Conservation (phyloP, 2,888 invertebrate genomes). For the Palloptera scutellata region DNA sequence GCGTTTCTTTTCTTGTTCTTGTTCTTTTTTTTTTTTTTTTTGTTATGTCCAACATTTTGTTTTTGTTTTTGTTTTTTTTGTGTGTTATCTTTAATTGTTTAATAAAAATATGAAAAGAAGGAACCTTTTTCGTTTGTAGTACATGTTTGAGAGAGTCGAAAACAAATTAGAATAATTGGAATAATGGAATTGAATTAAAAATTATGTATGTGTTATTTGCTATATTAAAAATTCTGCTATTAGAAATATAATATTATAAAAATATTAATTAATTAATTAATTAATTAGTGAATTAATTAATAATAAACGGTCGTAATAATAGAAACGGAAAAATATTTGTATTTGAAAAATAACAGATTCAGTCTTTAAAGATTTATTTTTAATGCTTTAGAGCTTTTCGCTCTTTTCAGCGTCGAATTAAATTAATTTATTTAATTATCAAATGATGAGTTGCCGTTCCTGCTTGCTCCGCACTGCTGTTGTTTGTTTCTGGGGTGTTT, state of each 20-base stretch:
- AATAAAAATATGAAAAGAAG: constrained; percentile 21
- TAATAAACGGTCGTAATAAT: background rate
- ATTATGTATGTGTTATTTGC: constrained; percentile 16
- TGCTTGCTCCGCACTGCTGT: background rate
- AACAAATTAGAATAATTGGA: constrained; percentile 12
- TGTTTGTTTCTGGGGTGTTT: constrained; percentile 42
- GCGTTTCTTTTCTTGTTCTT: constrained; percentile 22
- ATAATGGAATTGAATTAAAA: constrained; percentile 25
- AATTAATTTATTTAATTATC: constrained; percentile 54
- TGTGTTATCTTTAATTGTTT: too few relatives aligned
- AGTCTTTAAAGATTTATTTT: constrained; percentile 51
- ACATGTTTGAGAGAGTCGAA: constrained; percentile 10
- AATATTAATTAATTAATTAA: background rate
- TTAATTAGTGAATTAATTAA: background rate
- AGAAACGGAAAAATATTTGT: background rate
- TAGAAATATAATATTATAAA: constrained; percentile 21
- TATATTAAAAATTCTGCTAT: constrained; percentile 33
- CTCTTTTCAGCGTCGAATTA: constrained; percentile 48
- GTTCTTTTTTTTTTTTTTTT: constrained; percentile 21
- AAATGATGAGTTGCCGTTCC: constrained; percentile 14
- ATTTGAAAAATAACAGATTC: constrained; percentile 54
- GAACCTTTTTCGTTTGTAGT: constrained; percentile 40
- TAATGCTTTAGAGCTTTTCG: constrained; percentile 27
- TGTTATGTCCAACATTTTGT: too few relatives aligned
- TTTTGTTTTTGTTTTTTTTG: too few relatives aligned